Evolutionary conservation across 2,888 invertebrate species (phyloP).

Genomic region (Netelia melanura): DNA sequence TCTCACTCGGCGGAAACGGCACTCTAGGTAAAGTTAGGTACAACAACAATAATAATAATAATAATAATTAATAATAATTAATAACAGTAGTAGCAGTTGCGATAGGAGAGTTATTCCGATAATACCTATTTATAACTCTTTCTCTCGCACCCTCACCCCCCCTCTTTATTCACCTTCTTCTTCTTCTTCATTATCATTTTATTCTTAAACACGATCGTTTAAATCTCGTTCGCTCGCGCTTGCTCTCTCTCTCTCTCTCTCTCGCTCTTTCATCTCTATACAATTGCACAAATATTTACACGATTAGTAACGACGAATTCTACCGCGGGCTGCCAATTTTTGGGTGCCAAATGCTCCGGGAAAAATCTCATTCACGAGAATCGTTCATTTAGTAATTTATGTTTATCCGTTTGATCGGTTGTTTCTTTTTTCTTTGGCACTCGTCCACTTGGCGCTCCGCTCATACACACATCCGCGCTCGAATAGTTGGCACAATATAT

Average conservation of each 20-base stretch:
- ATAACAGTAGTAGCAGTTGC: constrained; percentile 57
- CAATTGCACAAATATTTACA: constrained; percentile 85
- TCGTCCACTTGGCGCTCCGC: constrained; percentile 70
- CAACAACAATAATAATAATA: constrained; percentile 69
- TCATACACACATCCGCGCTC: constrained; percentile 59
- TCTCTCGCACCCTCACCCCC: constrained; percentile 29
- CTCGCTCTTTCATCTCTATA: constrained; percentile 77
- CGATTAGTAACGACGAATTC: constrained; percentile 81
- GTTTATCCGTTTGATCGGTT: constrained; percentile 47
- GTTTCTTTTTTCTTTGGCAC: constrained; percentile 66
- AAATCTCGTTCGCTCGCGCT: constrained; percentile 38
- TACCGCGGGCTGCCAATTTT: constrained; percentile 69
- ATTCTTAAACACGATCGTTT: constrained; percentile 36
- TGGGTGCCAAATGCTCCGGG: constrained; percentile 63
- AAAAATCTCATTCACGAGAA: constrained; percentile 55
- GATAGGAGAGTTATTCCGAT: constrained; percentile 53
- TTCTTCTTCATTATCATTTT: constrained; percentile 14
- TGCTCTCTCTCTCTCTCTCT: constrained; percentile 55
- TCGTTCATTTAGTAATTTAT: constrained; percentile 44
- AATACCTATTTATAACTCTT: constrained; percentile 50
- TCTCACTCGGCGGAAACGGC: constrained; percentile 67
- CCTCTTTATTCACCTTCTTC: constrained; percentile 9
- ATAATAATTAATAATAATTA: constrained; percentile 30
- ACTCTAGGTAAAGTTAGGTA: constrained; percentile 70
- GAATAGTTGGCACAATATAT: constrained; percentile 79